Conservation (phyloP, 2,888 invertebrate genomes). For the Drosophila multiciliata region DNA sequence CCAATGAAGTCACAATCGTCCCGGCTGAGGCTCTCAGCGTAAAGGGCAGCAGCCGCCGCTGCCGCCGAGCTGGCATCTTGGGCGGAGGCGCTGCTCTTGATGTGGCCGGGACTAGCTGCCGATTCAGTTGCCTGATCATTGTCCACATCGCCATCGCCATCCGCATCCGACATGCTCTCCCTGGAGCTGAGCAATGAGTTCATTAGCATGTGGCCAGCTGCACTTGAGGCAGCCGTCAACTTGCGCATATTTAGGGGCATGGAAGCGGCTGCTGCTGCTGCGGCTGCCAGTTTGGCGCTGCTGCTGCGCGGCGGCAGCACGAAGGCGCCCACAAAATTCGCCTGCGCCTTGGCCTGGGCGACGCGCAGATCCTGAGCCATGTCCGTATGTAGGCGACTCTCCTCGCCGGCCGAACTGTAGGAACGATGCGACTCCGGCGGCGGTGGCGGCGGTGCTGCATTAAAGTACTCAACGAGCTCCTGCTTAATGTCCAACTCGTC, state of each 20-base stretch:
- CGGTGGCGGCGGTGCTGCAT: constrained; percentile 70
- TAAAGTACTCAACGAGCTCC: constrained; percentile 82
- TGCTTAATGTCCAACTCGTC: constrained; percentile 83
- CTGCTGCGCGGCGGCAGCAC: constrained; percentile 73
- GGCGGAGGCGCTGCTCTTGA: constrained; percentile 72
- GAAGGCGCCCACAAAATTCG: constrained; percentile 79
- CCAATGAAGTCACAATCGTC: constrained; percentile 84
- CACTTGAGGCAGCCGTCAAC: constrained; percentile 61
- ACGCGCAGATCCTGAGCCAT: constrained; percentile 83
- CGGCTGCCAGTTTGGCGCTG: constrained; percentile 45
- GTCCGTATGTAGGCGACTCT: constrained; percentile 79
- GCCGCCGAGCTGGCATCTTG: constrained; percentile 72
- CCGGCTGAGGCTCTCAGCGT: constrained; percentile 78
- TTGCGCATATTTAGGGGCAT: constrained; percentile 82
- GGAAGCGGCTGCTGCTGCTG: constrained; percentile 32
- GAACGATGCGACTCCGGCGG: constrained; percentile 83
- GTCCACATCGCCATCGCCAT: constrained; percentile 67
- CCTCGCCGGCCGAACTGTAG: constrained; percentile 82
- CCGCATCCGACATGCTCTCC: constrained; percentile 79
- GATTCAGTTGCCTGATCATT: constrained; percentile 73
- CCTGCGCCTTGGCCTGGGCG: constrained; percentile 78
- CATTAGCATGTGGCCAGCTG: constrained; percentile 82
- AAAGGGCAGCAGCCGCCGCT: constrained; percentile 78
- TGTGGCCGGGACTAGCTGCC: constrained; percentile 68
- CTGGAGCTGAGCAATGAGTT: constrained; percentile 75